Evolutionary conservation across 2,797 vertebrate genomes (phyloP).

Genomic region (Pseudotriccus pelzelni): DNA sequence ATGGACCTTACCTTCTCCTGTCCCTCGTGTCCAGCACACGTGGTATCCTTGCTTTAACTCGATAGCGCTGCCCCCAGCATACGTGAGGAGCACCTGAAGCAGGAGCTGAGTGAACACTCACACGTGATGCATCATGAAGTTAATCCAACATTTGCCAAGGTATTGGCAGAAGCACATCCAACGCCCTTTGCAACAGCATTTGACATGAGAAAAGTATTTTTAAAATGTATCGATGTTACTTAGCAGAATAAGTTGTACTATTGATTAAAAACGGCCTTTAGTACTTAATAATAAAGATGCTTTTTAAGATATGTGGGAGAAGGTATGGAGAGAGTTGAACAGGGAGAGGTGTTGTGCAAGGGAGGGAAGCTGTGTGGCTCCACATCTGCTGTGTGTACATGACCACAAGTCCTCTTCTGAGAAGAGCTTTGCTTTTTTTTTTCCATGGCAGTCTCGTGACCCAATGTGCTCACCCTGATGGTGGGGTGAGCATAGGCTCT

Average conservation of each 20-base stretch:
- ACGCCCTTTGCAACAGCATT: background rate
- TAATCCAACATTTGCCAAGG: background rate
- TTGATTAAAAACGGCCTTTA: background rate
- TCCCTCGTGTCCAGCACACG: no score
- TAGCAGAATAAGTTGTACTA: background rate
- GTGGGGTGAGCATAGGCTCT: background rate
- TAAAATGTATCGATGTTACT: background rate
- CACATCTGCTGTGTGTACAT: background rate
- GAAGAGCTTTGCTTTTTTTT: background rate
- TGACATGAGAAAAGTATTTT: background rate
- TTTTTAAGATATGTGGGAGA: background rate
- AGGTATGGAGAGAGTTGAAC: background rate
- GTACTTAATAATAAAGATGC: background rate
- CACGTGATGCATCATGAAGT: background rate
- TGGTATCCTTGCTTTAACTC: background rate
- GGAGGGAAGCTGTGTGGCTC: background rate
- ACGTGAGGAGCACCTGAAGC: background rate
- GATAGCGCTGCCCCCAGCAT: rapidly evolving
- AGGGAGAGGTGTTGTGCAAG: background rate
- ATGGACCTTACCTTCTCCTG: background rate
- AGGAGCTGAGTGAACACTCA: background rate
- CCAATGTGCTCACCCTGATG: background rate
- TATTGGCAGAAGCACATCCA: background rate
- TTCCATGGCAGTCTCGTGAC: background rate
- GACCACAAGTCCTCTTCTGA: background rate